phyloP scores from a whole-genome alignment of 2,797 vertebrate species.

The Monodelphis domestica region DNA sequence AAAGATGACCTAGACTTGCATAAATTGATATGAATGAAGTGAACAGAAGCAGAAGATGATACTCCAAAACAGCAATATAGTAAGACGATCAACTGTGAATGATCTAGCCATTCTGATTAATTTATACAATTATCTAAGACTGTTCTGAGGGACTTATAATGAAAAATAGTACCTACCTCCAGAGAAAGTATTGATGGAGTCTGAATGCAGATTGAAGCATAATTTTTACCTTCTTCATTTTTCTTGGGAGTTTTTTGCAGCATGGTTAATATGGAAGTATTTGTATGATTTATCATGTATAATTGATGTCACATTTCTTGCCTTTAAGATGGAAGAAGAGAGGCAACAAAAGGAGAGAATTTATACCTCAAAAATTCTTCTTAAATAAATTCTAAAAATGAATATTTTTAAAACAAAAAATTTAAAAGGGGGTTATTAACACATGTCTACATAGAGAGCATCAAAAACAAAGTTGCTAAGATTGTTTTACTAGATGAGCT shows the following conservation, averaged over 20 bases:
- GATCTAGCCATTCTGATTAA: neutral
- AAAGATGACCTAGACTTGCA: neutral
- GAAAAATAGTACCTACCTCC: neutral
- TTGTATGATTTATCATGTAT: neutral
- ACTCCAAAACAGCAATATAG: neutral
- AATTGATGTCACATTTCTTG: neutral
- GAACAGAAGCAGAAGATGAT: neutral
- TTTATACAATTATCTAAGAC: neutral
- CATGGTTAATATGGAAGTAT: neutral
- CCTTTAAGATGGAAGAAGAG: neutral
- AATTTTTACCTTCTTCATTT: neutral
- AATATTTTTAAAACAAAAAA: neutral
- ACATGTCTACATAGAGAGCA: neutral
- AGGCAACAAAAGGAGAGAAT: neutral
- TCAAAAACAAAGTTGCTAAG: neutral
- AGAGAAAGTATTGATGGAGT: neutral
- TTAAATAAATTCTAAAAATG: neutral
- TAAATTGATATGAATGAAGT: neutral
- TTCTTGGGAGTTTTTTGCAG: neutral
- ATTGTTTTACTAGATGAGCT: neutral
- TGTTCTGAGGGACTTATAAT: neutral
- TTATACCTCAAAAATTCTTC: neutral
- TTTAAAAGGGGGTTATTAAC: too few relatives aligned
- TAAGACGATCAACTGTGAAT: neutral
- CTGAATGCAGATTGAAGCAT: neutral